These are phyloP conservation scores for Dichetophora obliterata DNA, from an alignment of 2,888 invertebrate genomes.

Conservation along the genomic window DNA sequence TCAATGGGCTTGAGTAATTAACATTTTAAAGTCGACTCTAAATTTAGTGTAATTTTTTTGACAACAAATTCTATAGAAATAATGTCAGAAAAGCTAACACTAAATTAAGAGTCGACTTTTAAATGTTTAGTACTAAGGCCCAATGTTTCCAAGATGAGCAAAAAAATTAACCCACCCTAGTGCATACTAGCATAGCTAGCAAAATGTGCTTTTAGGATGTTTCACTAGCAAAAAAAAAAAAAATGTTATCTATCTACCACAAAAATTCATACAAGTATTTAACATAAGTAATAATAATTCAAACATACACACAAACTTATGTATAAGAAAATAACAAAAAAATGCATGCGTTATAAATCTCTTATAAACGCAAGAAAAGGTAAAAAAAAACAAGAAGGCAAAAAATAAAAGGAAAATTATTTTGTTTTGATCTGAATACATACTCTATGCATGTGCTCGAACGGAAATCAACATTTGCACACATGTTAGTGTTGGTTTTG, in stretches of 20 bases:
- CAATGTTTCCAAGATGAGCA: too few species aligned
- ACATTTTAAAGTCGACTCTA: too few species aligned
- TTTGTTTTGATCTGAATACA: constrained; percentile 61
- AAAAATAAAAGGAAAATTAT: constrained; percentile 54
- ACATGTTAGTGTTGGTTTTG: not conserved
- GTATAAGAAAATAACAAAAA: not conserved
- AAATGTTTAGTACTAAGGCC: too few species aligned
- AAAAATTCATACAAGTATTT: constrained; percentile 55
- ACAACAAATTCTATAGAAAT: too few species aligned
- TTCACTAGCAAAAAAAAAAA: too few species aligned
- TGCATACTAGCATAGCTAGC: too few species aligned
- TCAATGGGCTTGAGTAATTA: too few species aligned
- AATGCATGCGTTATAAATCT: not conserved
- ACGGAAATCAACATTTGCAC: constrained; percentile 60
- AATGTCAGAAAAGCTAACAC: too few species aligned
- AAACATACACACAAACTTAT: not conserved
- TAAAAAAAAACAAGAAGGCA: not conserved
- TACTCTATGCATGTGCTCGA: constrained; percentile 52
- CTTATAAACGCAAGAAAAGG: not conserved
- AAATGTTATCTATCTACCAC: constrained; percentile 38
- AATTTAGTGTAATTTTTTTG: too few species aligned
- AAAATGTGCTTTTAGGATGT: too few species aligned
- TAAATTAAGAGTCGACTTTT: too few species aligned
- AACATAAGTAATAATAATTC: constrained; percentile 63
- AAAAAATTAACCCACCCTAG: too few species aligned